These are phyloP conservation scores for Yasuhikotakia modesta DNA, from an alignment of 2,797 vertebrate genomes.

Conservation along the genomic window DNA sequence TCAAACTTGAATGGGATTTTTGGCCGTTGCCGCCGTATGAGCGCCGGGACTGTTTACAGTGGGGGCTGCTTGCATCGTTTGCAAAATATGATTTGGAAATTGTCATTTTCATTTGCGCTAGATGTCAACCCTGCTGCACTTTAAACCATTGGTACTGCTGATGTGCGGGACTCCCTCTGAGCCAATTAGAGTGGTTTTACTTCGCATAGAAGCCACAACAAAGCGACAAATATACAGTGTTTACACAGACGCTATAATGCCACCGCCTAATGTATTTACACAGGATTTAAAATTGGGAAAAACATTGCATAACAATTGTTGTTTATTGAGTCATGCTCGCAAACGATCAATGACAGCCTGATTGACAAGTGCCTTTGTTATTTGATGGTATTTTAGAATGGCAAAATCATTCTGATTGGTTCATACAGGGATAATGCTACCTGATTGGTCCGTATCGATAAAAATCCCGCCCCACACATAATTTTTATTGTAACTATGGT, in stretches of 20 bases:
- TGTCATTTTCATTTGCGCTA: conserved; percentile 8
- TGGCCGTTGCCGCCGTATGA: neutral
- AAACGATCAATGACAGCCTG: no score
- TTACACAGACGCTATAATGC: neutral
- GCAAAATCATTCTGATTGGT: no score
- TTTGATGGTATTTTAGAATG: neutral
- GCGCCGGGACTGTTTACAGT: neutral
- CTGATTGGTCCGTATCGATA: no score
- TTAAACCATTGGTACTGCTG: neutral
- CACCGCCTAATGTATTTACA: neutral
- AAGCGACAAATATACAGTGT: neutral
- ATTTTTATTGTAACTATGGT: no score
- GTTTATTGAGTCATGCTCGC: neutral
- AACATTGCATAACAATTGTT: neutral
- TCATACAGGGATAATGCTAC: no score
- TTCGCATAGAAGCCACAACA: neutral
- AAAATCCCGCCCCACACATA: no score
- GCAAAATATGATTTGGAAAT: conserved; percentile 16
- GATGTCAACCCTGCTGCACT: conserved; percentile 6
- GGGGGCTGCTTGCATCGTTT: neutral
- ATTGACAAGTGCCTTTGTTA: neutral
- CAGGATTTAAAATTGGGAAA: neutral
- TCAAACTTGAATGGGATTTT: conserved; percentile 5
- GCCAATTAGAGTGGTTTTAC: neutral
- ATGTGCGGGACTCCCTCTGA: neutral